Conservation (phyloP, 2,888 invertebrate species). For the Trachelus tabidus region DNA sequence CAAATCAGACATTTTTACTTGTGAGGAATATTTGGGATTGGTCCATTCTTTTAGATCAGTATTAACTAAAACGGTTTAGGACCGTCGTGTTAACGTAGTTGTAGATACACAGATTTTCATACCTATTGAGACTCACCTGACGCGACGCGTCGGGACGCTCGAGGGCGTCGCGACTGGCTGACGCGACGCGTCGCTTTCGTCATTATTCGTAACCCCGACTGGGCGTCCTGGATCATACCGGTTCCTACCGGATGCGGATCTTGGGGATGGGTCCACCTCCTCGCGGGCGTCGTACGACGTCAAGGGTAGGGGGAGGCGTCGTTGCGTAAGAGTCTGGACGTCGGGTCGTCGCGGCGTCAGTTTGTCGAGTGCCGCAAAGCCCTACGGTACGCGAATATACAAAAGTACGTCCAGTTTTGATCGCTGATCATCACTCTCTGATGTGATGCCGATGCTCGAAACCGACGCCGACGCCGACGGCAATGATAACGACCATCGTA, state of each 20-base stretch:
- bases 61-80: too few relatives aligned
- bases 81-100: too few relatives aligned
- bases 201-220: neutral
- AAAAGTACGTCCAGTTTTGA: neutral
- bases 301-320: constrained; percentile 29
- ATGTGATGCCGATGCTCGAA: neutral
- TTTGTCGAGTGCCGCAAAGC: constrained; percentile 50
- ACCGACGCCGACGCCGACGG: neutral
- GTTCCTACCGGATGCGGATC: constrained; percentile 26
- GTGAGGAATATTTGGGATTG: too few relatives aligned
- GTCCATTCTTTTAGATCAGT: too few relatives aligned
- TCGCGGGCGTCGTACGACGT: constrained; percentile 29
- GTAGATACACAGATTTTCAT: neutral
- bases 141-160: neutral
- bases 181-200: constrained; percentile 23
- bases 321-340: constrained; percentile 59
- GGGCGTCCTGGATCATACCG: constrained; percentile 19
- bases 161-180: constrained; percentile 11
- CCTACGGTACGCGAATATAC: constrained; percentile 38
- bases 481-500: neutral
- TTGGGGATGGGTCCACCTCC: constrained; percentile 25
- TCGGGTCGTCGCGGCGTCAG: constrained; percentile 54
- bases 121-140: neutral
- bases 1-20: too few relatives aligned
- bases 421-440: neutral